Conservation (phyloP, 2,888 invertebrate genomes). For the Pasiphila rectangulata region DNA sequence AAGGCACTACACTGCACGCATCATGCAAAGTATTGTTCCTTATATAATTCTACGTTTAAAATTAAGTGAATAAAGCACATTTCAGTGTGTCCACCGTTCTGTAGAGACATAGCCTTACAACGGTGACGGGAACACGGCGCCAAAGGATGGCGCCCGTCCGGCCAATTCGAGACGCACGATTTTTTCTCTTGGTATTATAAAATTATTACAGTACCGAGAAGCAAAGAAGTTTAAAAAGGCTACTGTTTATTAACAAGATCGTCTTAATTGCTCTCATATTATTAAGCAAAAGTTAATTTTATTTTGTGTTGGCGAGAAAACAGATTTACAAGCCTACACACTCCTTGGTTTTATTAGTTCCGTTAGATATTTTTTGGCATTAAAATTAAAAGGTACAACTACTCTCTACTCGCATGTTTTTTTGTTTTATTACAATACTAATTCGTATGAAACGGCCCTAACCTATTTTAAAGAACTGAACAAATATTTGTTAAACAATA, state of each 20-base stretch:
- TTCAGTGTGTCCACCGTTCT: neutral
- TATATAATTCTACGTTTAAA: neutral
- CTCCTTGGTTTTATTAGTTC: no score
- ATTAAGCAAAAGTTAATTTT: neutral
- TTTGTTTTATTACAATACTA: constrained; percentile 5
- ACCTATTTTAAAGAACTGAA: constrained; percentile 12
- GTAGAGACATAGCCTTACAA: constrained; percentile 17
- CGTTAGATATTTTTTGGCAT: no score
- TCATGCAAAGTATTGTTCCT: no score
- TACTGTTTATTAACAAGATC: constrained; percentile 39
- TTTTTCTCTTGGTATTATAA: constrained; percentile 57
- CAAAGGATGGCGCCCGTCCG: constrained; percentile 62
- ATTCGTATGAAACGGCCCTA: neutral
- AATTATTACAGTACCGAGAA: constrained; percentile 49
- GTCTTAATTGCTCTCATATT: constrained; percentile 17
- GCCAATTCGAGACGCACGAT: constrained; percentile 49
- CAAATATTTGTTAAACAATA: constrained; percentile 6
- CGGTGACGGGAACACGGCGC: constrained; percentile 49
- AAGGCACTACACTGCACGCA: no score
- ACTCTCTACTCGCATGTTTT: no score
- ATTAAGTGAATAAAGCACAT: neutral
- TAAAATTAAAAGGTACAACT: no score
- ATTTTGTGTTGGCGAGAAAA: neutral
- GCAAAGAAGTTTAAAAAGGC: constrained; percentile 35
- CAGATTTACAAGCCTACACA: no score